Base-by-base conservation (phyloP, 1,140 invertebrate genomes). In the Pseudobourletiella spinata region DNA sequence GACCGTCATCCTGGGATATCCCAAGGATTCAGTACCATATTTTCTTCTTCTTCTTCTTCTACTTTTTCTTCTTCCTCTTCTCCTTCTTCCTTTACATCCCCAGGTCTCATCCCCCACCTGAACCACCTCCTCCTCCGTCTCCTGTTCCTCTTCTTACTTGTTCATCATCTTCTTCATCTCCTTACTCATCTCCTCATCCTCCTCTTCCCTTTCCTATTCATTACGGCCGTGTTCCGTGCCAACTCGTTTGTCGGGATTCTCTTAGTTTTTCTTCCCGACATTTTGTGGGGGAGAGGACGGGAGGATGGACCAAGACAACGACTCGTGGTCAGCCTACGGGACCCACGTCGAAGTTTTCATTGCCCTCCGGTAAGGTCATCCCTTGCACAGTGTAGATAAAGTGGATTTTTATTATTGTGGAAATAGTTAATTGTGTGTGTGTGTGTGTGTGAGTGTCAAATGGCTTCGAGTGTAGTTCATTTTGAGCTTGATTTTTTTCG, bases 231-330 rank as follows among this genome's bases (percentile, higher is more conserved):
- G 8, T 39, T 39, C 32, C 32, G 32, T 39, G 8, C 32, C 32
- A 39, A 39, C n/a, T 39, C n/a, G 8, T 39, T 39, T 8, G 32
- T 39, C n/a, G n/a, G n/a, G 8, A 39, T 39, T 39, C 32, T n/a
- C 32, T 11, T 39, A 11, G n/a, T 39, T 39, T 39, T 11, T 39
- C 8, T 39, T 39, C 8, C 32, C 32, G 32, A 11, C 32, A 39
- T 39, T 39, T n/a, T 39, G 32, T 39, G n/a, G n/a, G n/a, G n/a
- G n/a, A n/a, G n/a, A n/a, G n/a, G n/a, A n/a, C n/a, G n/a, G n/a
- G n/a, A n/a, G n/a, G n/a, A 51, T 51, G 48, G 48, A 51, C 48
- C 48, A 51, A 51, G 48, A 51, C 15, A 20, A 46, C 18, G 48
- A 51, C 3, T 14, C 48, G 22, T 51, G 48, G 48, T 24, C 48